Evolutionary conservation across 1,140 invertebrate species (phyloP).

Genomic region (Ceratina australensis): DNA sequence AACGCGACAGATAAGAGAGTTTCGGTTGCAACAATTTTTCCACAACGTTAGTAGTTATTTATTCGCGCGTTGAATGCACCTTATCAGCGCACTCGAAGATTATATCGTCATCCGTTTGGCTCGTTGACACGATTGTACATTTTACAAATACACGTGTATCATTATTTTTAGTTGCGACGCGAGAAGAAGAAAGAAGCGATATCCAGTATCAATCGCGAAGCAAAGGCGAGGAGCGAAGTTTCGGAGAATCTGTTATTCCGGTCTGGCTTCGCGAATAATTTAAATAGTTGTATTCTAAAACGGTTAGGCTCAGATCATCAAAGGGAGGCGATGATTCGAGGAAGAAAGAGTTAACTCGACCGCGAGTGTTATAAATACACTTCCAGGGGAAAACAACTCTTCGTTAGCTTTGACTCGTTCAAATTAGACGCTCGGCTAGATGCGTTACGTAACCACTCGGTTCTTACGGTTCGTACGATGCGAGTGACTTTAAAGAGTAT

Average conservation of each 20-base stretch:
- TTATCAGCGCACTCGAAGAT: conserved; percentile 48
- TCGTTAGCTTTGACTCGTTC: conserved; percentile 60
- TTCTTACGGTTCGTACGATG: conserved; percentile 39
- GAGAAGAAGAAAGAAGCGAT: conserved; percentile 11
- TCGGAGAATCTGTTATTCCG: neutral
- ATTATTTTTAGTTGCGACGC: conserved; percentile 6
- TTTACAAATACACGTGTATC: conserved; percentile 16
- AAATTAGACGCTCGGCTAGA: conserved; percentile 54
- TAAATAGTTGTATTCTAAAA: neutral
- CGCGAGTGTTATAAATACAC: conserved; percentile 54
- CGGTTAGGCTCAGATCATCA: conserved; percentile 12
- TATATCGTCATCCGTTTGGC: conserved; percentile 46
- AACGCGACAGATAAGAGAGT: conserved; percentile 35
- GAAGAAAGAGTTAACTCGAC: conserved; percentile 38
- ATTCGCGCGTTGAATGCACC: conserved; percentile 46
- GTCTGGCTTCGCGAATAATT: conserved; percentile 5
- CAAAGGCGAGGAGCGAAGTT: neutral
- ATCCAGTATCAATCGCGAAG: neutral
- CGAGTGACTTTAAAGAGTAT: neutral
- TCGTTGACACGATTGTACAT: conserved; percentile 42
- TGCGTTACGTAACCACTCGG: conserved; percentile 47
- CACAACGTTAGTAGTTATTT: conserved; percentile 50
- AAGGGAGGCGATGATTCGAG: conserved; percentile 23
- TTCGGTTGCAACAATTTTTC: conserved; percentile 44
- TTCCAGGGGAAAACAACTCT: conserved; percentile 58